These are phyloP conservation scores for Matsumurasca onukii DNA, from an alignment of 1,140 invertebrate species.

Conservation along the genomic window DNA sequence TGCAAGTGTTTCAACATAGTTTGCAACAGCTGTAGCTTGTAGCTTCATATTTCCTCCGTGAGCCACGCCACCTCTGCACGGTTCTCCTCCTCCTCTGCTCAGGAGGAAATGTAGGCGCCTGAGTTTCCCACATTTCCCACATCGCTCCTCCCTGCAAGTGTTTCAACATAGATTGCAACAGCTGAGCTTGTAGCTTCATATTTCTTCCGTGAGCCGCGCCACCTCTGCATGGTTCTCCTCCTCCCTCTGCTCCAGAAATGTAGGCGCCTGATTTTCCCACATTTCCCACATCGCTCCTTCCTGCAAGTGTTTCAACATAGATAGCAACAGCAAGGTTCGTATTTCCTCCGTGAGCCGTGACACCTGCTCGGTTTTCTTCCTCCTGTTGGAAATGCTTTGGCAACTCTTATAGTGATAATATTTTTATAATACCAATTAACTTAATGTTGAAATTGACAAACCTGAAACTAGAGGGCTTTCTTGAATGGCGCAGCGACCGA, in stretches of 20 bases:
- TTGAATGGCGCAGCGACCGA: slow-evolving; percentile 37
- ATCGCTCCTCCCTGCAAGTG: neutral
- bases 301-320: neutral
- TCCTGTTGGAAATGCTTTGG: too few species aligned
- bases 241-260: slow-evolving; percentile 38
- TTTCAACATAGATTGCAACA: neutral
- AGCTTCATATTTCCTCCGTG: slow-evolving; percentile 57
- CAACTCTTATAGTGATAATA: too few species aligned
- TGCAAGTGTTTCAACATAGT: neutral
- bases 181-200: slow-evolving; percentile 52
- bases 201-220: slow-evolving; percentile 60
- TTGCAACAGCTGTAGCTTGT: slow-evolving; percentile 44
- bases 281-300: neutral
- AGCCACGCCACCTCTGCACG: slow-evolving; percentile 51
- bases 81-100: slow-evolving; percentile 36
- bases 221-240: slow-evolving; percentile 43
- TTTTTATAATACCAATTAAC: too few species aligned
- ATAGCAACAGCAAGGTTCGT: slow-evolving; percentile 54
- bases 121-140: neutral
- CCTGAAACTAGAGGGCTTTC: slow-evolving; percentile 26
- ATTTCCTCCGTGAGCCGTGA: too few species aligned
- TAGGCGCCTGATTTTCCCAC: neutral
- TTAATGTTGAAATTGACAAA: too few species aligned
- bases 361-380: too few species aligned
- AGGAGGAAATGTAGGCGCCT: neutral